phyloP scores from a whole-genome alignment of 2,888 invertebrate species.

The Chloroclystis v-ata region DNA sequence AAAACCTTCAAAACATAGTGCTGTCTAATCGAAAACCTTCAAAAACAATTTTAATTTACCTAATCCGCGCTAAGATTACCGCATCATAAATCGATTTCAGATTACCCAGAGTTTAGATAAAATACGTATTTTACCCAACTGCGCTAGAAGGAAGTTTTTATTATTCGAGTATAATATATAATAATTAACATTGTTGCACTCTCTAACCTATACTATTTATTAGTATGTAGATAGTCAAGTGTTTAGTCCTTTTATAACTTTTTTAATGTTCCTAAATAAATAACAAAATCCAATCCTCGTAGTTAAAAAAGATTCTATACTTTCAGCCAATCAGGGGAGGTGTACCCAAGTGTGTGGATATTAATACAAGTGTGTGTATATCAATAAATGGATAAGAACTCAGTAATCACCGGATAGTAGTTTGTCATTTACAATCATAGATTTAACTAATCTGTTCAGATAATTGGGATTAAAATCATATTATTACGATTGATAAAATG shows the following conservation, averaged over 20 bases:
- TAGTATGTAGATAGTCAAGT: no score
- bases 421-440: slow-evolving; percentile 53
- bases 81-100: slow-evolving; percentile 46
- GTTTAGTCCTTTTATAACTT: no score
- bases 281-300: background rate
- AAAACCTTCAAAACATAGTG: no score
- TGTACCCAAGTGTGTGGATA: slow-evolving; percentile 21
- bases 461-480: slow-evolving; percentile 59
- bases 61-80: slow-evolving; percentile 42
- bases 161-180: no score
- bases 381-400: slow-evolving; percentile 3
- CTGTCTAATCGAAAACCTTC: no score
- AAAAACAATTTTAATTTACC: slow-evolving; percentile 58
- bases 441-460: slow-evolving; percentile 57
- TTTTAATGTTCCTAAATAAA: no score
- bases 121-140: slow-evolving; percentile 16
- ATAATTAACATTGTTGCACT: no score
- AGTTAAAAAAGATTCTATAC: slow-evolving; percentile 8
- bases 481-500: slow-evolving; percentile 59
- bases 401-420: slow-evolving; percentile 27
- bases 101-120: slow-evolving; percentile 58
- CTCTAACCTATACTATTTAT: no score
- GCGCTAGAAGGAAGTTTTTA: no score
- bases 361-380: background rate
- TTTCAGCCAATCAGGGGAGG: slow-evolving; percentile 24